These are phyloP conservation scores for Melipona beecheii DNA, from an alignment of 2,888 invertebrate species.

Conservation along the genomic window DNA sequence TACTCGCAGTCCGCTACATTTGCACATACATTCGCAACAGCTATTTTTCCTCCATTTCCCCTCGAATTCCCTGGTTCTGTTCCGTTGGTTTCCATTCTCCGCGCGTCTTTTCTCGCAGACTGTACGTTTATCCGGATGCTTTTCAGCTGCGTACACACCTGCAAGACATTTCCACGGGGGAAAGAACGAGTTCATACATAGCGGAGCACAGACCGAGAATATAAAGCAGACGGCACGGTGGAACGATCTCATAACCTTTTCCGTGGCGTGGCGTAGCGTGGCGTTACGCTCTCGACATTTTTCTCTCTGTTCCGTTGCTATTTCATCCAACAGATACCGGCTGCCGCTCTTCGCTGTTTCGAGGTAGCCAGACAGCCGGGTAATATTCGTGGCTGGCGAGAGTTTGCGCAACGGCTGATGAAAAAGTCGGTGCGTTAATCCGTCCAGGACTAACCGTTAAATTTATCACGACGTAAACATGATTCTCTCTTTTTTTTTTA, in stretches of 20 bases:
- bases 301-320: constrained; percentile 32
- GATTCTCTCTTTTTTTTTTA: no score
- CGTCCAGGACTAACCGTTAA: no score
- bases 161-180: constrained; percentile 30
- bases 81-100: constrained; percentile 20
- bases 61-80: neutral
- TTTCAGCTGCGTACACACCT: constrained; percentile 40
- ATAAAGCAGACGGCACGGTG: constrained; percentile 56
- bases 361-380: neutral
- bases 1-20: neutral
- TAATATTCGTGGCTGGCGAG: constrained; percentile 10
- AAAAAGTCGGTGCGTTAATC: no score
- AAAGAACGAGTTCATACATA: constrained; percentile 56
- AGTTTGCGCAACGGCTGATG: constrained; percentile 32
- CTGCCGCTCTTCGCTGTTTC: neutral
- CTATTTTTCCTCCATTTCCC: neutral
- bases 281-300: constrained; percentile 36
- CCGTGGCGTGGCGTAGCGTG: neutral
- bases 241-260: constrained; percentile 59
- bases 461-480: no score
- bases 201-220: constrained; percentile 56
- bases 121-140: constrained; percentile 51
- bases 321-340: neutral
- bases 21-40: constrained; percentile 1
- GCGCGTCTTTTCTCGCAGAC: constrained; percentile 30